Conservation (phyloP, 2,888 invertebrate species). For the Protonemura montana region DNA sequence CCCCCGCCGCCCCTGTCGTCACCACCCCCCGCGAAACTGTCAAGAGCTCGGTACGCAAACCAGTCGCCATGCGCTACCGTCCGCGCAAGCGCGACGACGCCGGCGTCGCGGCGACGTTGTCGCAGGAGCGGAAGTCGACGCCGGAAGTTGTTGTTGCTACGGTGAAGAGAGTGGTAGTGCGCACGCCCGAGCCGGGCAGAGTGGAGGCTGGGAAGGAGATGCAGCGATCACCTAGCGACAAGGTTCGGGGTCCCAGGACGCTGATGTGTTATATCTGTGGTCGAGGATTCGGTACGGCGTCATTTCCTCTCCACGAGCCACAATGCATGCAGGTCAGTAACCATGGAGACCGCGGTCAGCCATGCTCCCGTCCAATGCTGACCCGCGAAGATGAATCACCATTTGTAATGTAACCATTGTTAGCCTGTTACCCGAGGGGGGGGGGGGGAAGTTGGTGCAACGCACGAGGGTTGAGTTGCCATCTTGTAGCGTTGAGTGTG, state of each 20-base stretch:
- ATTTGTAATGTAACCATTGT: too few relatives aligned
- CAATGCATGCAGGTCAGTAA: slow-evolving; percentile 67
- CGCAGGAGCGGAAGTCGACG: neutral
- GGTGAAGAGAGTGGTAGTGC: neutral
- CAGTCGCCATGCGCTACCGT: slow-evolving; percentile 62
- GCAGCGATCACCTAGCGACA: neutral
- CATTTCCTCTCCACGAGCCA: slow-evolving; percentile 71
- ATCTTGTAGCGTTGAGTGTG: too few relatives aligned
- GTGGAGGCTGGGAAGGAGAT: neutral
- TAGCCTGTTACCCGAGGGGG: too few relatives aligned
- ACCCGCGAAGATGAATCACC: too few relatives aligned
- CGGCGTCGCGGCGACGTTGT: neutral
- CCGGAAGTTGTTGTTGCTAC: neutral
- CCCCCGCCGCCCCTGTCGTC: slow-evolving; percentile 45
- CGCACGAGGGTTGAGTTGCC: too few relatives aligned
- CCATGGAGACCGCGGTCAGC: too few relatives aligned
- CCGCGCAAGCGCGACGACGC: slow-evolving; percentile 24
- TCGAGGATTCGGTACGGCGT: slow-evolving; percentile 71
- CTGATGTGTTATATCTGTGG: slow-evolving; percentile 71
- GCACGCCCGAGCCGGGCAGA: slow-evolving; percentile 17
- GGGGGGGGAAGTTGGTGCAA: too few relatives aligned
- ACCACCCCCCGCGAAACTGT: slow-evolving; percentile 29
- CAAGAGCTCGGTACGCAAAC: slow-evolving; percentile 63
- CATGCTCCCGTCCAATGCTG: too few relatives aligned
- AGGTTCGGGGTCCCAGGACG: slow-evolving; percentile 53